Evolutionary conservation across 2,888 invertebrate genomes (phyloP), one percentile per base, ranked within the genome.

Genomic region (Drosophila infuscata): DNA sequence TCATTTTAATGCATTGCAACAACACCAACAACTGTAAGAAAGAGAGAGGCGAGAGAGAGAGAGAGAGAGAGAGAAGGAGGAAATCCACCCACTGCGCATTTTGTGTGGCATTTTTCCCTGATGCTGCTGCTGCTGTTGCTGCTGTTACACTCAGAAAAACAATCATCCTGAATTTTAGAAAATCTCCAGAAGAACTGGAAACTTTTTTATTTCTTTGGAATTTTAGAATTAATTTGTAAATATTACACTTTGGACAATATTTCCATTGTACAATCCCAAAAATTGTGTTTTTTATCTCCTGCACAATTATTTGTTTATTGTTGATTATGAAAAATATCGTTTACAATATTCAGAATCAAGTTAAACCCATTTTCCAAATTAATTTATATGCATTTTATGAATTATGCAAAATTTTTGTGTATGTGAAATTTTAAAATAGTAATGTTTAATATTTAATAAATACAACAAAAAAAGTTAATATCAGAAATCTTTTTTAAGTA

Each of bases 1-100:
- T 87, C 87, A 87, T 89, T 89, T 88, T 87, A 90, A 87, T 90
- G 90, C 87, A 85, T 64, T 84, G 76, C 88, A 89, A 77, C 81
- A 89, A 72, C 67, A 67, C 35, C 36, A 76, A 60, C 56, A 74
- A 29, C 25, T 32, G 3, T 0, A 4, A 36, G 5, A 5, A 1
- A 0, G 17, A 25, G 15, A 4, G 15, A 0, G 3, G 33, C 2
- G 9, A 11, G 9, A 32, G 32, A 32, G 32, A 32, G 4, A 33
- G 33, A 11, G 9, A 33, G 32, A 12, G 33, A 11, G 11, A 33
- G 35, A 2, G 15, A 15, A 2, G 15, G 46, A 5, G 61, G 4
- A 51, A 58, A 51, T 52, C 52, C 76, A 62, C 66, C 71, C 71
- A 69, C 74, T 20, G 60, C 32, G 38, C 43, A 53, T 48, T 43